Conservation (phyloP, 2,888 invertebrate species). For the Metallyticus violacea region DNA sequence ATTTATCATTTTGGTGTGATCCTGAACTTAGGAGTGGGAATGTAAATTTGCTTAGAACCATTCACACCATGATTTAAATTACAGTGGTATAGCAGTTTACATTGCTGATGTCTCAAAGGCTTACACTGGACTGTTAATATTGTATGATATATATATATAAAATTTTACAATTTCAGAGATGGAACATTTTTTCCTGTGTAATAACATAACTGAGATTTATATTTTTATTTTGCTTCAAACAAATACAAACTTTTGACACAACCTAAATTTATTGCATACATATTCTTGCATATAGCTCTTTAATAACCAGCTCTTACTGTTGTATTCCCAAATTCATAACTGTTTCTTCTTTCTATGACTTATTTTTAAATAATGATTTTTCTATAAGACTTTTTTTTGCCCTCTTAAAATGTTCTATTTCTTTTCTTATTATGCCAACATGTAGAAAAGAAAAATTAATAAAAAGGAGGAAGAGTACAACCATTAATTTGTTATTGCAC, state of each 20-base stretch:
- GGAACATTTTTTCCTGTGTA: not conserved
- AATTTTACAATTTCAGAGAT: not conserved
- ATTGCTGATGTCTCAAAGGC: too few relatives aligned
- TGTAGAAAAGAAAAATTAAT: not conserved
- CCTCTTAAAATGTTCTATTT: not conserved
- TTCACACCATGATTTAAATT: too few relatives aligned
- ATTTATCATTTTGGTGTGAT: too few relatives aligned
- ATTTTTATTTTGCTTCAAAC: not conserved
- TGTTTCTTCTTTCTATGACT: not conserved
- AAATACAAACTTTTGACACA: not conserved
- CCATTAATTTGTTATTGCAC: conserved; percentile 1
- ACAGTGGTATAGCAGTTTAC: too few relatives aligned
- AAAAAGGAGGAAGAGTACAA: not conserved
- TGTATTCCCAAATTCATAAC: not conserved
- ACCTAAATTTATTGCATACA: not conserved
- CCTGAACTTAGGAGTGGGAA: too few relatives aligned
- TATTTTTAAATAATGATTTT: not conserved
- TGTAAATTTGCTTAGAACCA: too few relatives aligned
- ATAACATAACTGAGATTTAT: not conserved
- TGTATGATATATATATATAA: too few relatives aligned
- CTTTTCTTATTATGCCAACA: not conserved
- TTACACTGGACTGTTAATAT: too few relatives aligned
- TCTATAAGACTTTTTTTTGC: not conserved
- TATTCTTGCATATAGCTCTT: not conserved
- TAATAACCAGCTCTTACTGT: not conserved